Conservation (phyloP, 2,888 invertebrate species). For the Drosophila koepferae region DNA sequence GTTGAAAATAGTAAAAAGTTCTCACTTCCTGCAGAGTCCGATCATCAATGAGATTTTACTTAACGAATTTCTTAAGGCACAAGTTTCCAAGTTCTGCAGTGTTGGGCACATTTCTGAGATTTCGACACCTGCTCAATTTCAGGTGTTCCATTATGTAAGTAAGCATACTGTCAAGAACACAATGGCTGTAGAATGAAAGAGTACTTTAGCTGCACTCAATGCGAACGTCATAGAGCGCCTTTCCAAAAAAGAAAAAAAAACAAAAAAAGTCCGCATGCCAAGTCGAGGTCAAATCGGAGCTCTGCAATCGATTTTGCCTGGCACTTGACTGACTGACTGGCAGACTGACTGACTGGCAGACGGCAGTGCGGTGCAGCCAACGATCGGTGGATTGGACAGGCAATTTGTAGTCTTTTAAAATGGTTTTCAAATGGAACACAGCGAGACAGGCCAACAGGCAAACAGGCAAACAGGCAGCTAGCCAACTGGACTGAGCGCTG, state of each 20-base stretch:
- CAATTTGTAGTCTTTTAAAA: constrained; percentile 80
- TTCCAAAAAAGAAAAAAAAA: constrained; percentile 59
- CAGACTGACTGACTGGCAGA: constrained; percentile 48
- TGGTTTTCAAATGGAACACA: constrained; percentile 65
- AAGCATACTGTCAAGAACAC: constrained; percentile 44
- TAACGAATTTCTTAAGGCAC: no score
- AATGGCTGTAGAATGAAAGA: constrained; percentile 52
- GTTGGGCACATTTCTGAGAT: background rate
- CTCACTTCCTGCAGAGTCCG: no score
- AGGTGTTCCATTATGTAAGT: constrained; percentile 19
- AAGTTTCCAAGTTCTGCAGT: background rate
- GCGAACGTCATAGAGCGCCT: constrained; percentile 45
- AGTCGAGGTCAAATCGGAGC: constrained; percentile 71
- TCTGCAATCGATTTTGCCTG: constrained; percentile 69
- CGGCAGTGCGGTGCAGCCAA: constrained; percentile 19
- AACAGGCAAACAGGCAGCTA: constrained; percentile 1
- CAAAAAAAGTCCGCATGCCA: constrained; percentile 37
- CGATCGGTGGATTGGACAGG: constrained; percentile 70
- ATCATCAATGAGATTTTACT: no score
- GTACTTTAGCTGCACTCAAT: constrained; percentile 33
- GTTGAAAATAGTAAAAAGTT: no score
- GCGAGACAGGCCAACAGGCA: constrained; percentile 8
- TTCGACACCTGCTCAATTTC: constrained; percentile 4
- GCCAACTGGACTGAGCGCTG: constrained; percentile 15
- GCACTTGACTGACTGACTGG: constrained; percentile 66